These are phyloP conservation scores for Micromys minutus DNA, from an alignment of 2,113 vertebrate species.

Conservation along the genomic window DNA sequence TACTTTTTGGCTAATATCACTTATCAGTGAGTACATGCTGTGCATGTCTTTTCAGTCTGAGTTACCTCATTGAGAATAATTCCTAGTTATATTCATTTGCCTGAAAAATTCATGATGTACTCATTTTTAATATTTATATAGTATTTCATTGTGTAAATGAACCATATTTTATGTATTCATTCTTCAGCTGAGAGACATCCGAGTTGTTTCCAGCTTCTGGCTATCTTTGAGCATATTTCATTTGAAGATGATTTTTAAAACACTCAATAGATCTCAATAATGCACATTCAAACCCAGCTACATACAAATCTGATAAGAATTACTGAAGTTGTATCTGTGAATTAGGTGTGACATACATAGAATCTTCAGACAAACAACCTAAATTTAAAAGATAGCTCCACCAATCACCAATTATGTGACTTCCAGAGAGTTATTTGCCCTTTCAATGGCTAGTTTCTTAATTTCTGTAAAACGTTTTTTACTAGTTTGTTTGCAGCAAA, in stretches of 20 bases:
- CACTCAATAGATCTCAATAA: neutral
- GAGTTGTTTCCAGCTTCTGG: no score
- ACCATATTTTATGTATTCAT: no score
- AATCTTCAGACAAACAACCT: neutral
- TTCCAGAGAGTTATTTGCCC: neutral
- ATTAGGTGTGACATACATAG: neutral
- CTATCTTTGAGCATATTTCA: neutral
- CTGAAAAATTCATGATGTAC: no score
- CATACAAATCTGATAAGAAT: neutral
- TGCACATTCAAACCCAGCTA: neutral
- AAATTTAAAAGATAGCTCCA: neutral
- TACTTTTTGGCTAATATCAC: no score
- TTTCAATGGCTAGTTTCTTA: neutral
- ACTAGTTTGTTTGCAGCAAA: neutral
- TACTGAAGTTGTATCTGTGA: neutral
- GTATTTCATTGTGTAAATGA: no score
- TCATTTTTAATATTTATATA: no score
- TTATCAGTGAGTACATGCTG: no score
- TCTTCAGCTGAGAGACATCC: no score
- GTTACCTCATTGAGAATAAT: no score
- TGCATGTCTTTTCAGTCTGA: no score
- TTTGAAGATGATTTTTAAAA: neutral
- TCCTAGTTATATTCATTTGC: no score
- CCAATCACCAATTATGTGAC: neutral
- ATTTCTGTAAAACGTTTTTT: slow-evolving; percentile 25